A percentile compares a stretch with the other conserved stretches of the same genome.
Conservation (phyloP, 2,113 vertebrate genomes). For the Corythaixoides concolor region DNA sequence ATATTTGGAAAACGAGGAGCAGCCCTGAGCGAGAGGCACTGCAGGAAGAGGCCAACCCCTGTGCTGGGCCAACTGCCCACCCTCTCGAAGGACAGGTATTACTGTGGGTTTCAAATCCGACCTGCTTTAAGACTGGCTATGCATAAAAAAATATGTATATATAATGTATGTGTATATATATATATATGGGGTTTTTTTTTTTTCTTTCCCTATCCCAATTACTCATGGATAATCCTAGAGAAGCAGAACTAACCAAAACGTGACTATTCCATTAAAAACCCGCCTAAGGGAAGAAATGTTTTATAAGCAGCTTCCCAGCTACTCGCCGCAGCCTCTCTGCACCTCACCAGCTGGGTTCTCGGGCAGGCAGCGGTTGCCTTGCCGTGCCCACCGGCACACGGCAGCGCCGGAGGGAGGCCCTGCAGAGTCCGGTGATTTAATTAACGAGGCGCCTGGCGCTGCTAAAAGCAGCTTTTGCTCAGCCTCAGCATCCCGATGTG, state of each 20-base stretch:
- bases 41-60: not conserved
- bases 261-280: not conserved
- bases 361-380: not conserved
- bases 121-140: not conserved
- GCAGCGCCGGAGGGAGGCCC: not conserved
- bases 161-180: too few species aligned
- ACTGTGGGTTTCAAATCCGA: not conserved
- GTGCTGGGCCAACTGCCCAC: not conserved
- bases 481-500: not conserved
- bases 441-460: not conserved
- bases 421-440: not conserved
- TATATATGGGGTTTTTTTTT: too few species aligned
- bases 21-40: not conserved
- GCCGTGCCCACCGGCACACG: not conserved
- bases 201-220: not conserved
- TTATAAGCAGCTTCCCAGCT: not conserved
- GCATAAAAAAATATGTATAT: fast-evolving
- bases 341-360: not conserved
- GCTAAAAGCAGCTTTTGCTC: not conserved
- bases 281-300: not conserved
- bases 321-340: not conserved
- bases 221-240: not conserved
- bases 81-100: not conserved
- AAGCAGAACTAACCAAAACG: not conserved
- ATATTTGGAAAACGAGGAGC: not conserved